Conservation (phyloP, 2,888 invertebrate species). For the Archips xylosteana region DNA sequence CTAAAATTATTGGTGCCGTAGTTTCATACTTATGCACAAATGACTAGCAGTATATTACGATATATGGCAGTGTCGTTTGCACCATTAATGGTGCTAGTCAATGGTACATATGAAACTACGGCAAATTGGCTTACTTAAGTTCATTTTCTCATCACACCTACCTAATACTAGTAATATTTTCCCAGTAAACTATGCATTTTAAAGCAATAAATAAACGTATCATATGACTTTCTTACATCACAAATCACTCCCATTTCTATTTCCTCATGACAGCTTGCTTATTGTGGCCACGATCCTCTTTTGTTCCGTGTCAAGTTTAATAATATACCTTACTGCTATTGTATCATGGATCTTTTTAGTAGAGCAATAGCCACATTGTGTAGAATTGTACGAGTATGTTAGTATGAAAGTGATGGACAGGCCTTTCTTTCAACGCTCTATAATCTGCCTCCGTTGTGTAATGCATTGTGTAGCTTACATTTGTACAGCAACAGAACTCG, state of each 20-base stretch:
- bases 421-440: slow-evolving; percentile 3
- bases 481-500: neutral
- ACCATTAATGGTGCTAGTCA: no score
- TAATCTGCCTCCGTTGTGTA: slow-evolving; percentile 9
- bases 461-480: neutral
- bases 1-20: no score
- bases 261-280: slow-evolving; percentile 13
- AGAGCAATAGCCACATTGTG: slow-evolving; percentile 2
- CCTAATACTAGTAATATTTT: no score
- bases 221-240: slow-evolving; percentile 3
- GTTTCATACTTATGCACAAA: no score
- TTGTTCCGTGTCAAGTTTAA: neutral
- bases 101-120: no score
- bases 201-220: neutral
- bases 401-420: slow-evolving; percentile 14
- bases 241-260: slow-evolving; percentile 20
- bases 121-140: no score
- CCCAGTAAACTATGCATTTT: neutral
- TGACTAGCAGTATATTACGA: no score
- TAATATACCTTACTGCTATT: slow-evolving; percentile 11
- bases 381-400: neutral
- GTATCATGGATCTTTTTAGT: neutral
- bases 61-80: no score
- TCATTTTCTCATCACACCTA: no score
- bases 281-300: slow-evolving; percentile 15